Conservation (phyloP, 2,113 vertebrate species). For the Beaufortia kweichowensis region DNA sequence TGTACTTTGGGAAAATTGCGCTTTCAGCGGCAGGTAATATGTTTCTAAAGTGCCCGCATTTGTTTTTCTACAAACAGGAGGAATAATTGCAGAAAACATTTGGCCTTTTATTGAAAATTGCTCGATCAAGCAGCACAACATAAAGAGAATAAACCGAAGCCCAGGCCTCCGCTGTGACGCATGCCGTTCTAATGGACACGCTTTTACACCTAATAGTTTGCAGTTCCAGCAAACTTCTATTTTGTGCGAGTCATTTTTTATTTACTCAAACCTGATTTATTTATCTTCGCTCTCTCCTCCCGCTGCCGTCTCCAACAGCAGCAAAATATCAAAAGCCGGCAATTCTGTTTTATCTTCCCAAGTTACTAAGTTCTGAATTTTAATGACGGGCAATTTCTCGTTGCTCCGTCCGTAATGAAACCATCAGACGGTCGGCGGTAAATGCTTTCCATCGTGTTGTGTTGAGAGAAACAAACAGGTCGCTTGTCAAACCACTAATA, state of each 20-base stretch:
- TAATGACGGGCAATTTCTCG: conserved; percentile 26
- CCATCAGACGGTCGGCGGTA: conserved; percentile 26
- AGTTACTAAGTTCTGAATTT: conserved; percentile 31
- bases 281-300: conserved; percentile 25
- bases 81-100: neutral
- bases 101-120: conserved; percentile 1
- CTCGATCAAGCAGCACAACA: conserved; percentile 33
- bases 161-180: neutral
- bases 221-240: conserved; percentile 9
- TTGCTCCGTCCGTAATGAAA: conserved; percentile 11
- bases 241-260: conserved; percentile 30
- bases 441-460: neutral
- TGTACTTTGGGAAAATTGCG: neutral
- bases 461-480: conserved; percentile 8
- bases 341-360: conserved; percentile 37
- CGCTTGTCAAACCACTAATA: neutral
- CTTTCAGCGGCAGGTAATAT: neutral
- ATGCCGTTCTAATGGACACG: neutral
- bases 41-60: neutral
- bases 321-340: conserved; percentile 33
- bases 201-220: neutral
- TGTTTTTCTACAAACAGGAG: neutral
- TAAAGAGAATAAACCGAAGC: conserved; percentile 38
- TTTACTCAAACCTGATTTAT: conserved; percentile 40
- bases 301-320: neutral